Percentiles rank a stretch among this genome's conserved stretches.
phyloP scores from a whole-genome alignment of 2,113 vertebrate genomes.

The Lepidothrix coronata region DNA sequence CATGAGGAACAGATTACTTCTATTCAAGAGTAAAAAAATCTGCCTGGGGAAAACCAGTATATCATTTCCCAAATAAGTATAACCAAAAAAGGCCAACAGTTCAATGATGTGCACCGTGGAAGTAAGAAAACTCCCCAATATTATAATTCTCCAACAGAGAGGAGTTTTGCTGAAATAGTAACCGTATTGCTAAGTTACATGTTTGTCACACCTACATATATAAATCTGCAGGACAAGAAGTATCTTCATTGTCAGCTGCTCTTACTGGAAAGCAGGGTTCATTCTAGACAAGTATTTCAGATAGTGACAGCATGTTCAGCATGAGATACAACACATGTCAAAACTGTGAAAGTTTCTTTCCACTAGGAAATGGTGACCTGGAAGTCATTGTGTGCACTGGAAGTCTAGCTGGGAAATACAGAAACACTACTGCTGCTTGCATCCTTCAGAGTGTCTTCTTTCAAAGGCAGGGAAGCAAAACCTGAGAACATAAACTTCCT shows the following conservation, averaged over 20 bases:
- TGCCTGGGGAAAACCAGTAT: neutral
- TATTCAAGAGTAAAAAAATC: neutral
- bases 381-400: neutral
- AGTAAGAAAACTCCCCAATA: neutral
- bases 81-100: neutral
- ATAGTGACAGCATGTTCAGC: neutral
- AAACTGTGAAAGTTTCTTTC: neutral
- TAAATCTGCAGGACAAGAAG: neutral
- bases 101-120: neutral
- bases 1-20: neutral
- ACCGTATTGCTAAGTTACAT: neutral
- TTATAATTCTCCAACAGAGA: neutral
- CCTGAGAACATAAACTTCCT: neutral
- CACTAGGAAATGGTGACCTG: neutral
- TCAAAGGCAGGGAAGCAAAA: neutral
- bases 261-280: neutral
- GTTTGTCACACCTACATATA: neutral
- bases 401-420: neutral
- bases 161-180: neutral
- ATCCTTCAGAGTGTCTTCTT: neutral
- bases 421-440: neutral
- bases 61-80: neutral
- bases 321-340: neutral
- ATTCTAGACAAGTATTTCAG: neutral
- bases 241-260: neutral